Base-by-base conservation (phyloP, 2,113 vertebrate species). In the Chaenocephalus aceratus region DNA sequence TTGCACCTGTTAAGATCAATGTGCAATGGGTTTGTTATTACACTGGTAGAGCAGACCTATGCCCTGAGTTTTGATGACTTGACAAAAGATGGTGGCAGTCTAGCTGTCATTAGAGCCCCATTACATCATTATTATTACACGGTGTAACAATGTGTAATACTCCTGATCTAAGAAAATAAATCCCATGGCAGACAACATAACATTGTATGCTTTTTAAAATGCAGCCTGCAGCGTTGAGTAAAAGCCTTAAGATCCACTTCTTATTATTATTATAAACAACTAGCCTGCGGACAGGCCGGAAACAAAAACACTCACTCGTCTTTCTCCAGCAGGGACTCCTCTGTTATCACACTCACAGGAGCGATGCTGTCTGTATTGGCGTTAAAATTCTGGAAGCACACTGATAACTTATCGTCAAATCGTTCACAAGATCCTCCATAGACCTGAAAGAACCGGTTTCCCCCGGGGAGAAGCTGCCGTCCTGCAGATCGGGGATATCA, bases 301-400 rank as follows among this genome's bases (percentile, higher is more conserved):
- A 9, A 74, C 64, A 58, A 53, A 46, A 72, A 61, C 58, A 97
- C 97, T 98, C 95, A 99, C 97, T 97, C 95, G 84, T 99, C 97
- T 68, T 93, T 92, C 81, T 95, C 95, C 89, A 97, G 91, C 48
- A 96, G 95, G 90, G 93, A 94, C 65, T 96, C 91, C 92, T 98
- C 97, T 0, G 92, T 93, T 70, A 98, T 96, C 86, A 91, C 95
- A 60, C 86, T 91, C 82, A 93, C 91, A 0, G 92, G 91, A 14
- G 92, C 91, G 48, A 90, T 90, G 84, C 83, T 91, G 14, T 94
- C 96, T 10, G 88, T 72, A 75, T 87, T 26, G 48, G 80, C 57
- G 75, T 93, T 80, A 8, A 88, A 46, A 62, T 94, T 88, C 67
- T 90, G 94, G 87, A 98, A 98, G 79, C 96, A 97, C 6, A 90